Base-by-base conservation (phyloP, 2,888 invertebrate species). In the Baccha elongata region DNA sequence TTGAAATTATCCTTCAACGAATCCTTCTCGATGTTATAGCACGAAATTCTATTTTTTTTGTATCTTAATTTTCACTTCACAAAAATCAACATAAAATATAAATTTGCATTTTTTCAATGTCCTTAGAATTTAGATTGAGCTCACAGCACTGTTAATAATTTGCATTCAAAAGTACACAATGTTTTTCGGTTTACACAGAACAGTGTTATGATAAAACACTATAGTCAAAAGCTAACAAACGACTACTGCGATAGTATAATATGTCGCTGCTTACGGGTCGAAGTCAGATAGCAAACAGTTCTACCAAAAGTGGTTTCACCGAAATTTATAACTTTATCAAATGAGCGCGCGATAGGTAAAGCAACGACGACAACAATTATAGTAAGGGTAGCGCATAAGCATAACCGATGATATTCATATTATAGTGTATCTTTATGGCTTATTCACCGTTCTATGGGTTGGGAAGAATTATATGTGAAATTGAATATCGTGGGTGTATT, bases 241-340 rank as follows among this genome's bases (percentile, higher is more conserved):
- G 40, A 69, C 55, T 7, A 23, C 23, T 3, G 58, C 67, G 46
- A 50, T 62, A 74, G 26, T 64, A 32, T n/a, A n/a, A n/a, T n/a
- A n/a, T 11, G 17, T 55, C 11, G 62, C 71, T 46, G 46, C 62
- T 73, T 79, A 86, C 87, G 85, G 86, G 83, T 86, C 87, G 87
- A 86, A 87, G 86, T 86, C 87, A 85, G 86, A 86, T 85, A 85
- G 86, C 87, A 86, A 87, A 89, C 88, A 89, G 88, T 88, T 89
- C 86, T 86, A 86, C 87, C 86, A 85, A 86, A 87, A 86, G 86
- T 85, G 86, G 84, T 85, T 87, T 86, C 88, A 87, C 86, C 88
- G 87, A 88, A 88, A 88, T 88, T 89, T 88, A 88, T 88, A 88
- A 81, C 71, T 50, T 81, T 62, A 23, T 64, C 17, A 7, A 4